Base-by-base conservation (phyloP, 2,113 vertebrate genomes). In the Siniperca chuatsi region DNA sequence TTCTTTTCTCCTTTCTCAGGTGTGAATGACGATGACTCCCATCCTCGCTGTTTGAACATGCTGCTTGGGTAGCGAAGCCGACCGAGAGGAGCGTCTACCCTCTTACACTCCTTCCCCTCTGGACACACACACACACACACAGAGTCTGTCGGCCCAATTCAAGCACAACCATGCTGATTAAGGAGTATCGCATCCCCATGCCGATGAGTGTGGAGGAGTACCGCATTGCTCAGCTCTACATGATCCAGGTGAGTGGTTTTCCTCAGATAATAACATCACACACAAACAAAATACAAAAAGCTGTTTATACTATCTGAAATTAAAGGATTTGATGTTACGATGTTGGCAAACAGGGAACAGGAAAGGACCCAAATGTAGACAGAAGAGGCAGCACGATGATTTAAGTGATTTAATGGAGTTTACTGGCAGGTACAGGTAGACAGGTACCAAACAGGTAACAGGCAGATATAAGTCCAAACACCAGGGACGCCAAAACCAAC, bases 151-250 rank as follows among this genome's bases (percentile, higher is more conserved):
- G 88, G 90, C 85, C 91, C 89, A 85, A 33, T 69, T 69, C 73
- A 52, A 76, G 95, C 94, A 95, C 97, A 96, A 96, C 91, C 94
- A 98, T 98, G 98, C 97, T 99, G 66, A 98, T 99, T 93, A 99
- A 99, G 92, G 98, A 99, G 92, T 99, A 99, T 85, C 97, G 97
- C 37, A 99, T 99, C 92, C 97, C 98, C 78, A 97, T 99, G 91
- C 98, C 98, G 0, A 96, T 99, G 98, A 99, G 97, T 2, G 97
- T 99, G 96, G 98, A 99, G 40, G 98, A 99, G 89, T 99, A 99
- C 95, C 97, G 98, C 84, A 99, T 99, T 1, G 98, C 98, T 2
- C 98, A 99, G 96, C 97, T 99, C 72, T 99, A 99, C 95, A 99
- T 99, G 98, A 99, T 99, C 44, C 98, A 99, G 98, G 98, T 99